These are phyloP conservation scores for Porites divaricata DNA, from an alignment of 92 coral and sea anemone genomes.

Conservation along the genomic window DNA sequence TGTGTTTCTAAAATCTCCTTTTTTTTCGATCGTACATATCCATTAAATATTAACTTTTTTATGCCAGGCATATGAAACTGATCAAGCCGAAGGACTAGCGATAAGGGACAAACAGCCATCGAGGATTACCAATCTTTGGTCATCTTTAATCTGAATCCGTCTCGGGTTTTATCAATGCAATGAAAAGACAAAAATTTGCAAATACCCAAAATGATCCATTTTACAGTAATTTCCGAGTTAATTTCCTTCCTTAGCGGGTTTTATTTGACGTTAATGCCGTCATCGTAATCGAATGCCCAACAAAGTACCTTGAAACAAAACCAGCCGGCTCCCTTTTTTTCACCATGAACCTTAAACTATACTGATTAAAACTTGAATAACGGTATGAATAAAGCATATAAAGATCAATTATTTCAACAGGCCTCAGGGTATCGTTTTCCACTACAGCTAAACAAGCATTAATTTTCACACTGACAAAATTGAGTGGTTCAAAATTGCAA, in stretches of 20 bases:
- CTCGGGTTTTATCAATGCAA: not conserved
- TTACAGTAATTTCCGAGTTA: constrained; percentile 6
- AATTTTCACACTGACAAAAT: no score
- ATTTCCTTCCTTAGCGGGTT: constrained; percentile 18
- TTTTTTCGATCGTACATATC: no score
- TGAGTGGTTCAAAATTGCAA: not conserved
- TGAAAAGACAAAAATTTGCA: not conserved
- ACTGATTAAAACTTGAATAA: not conserved
- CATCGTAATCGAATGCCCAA: constrained; percentile 2
- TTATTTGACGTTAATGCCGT: constrained; percentile 11
- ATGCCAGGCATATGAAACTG: no score
- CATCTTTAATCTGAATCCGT: no score
- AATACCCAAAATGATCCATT: constrained; percentile 16
- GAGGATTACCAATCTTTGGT: no score
- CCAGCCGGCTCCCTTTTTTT: not conserved
- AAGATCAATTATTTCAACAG: not conserved
- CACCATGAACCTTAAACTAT: not conserved
- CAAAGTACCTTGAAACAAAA: not conserved
- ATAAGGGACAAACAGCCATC: no score
- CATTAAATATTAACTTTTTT: no score
- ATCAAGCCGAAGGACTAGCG: no score
- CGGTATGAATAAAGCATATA: not conserved
- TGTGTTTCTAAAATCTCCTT: no score
- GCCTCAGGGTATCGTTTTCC: not conserved
- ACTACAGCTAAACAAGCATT: no score